Evolutionary conservation across 2,797 vertebrate genomes (phyloP).

Genomic region (Sebastes diploproa): DNA sequence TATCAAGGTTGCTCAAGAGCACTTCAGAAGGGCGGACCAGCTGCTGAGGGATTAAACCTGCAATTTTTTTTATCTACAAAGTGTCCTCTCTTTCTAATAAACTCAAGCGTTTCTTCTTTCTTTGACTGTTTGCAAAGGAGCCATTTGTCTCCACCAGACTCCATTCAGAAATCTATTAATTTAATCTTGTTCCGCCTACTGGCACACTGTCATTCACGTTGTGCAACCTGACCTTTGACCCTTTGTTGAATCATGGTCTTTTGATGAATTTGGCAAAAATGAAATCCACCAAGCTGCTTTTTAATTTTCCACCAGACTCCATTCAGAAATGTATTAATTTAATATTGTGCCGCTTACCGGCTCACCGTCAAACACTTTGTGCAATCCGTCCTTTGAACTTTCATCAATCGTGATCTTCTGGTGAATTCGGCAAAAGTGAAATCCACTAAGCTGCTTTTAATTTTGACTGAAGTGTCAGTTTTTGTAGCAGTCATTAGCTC

Average conservation of each 20-base stretch:
- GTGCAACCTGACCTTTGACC: neutral
- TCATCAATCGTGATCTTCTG: too few species aligned
- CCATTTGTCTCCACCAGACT: neutral
- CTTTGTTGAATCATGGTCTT: neutral
- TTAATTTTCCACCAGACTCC: too few species aligned
- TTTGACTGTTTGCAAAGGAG: neutral
- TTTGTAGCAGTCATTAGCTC: neutral
- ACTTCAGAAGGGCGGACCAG: neutral
- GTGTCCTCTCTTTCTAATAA: neutral
- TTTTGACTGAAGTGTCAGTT: neutral
- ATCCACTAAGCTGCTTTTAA: too few species aligned
- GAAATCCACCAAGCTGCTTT: too few species aligned
- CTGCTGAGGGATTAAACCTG: neutral
- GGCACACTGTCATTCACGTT: too few species aligned
- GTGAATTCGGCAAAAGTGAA: too few species aligned
- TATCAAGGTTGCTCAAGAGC: neutral
- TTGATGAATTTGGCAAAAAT: rapidly evolving
- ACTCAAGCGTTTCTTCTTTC: neutral
- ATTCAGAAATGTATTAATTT: too few species aligned
- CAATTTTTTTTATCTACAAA: neutral
- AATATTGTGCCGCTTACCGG: too few species aligned
- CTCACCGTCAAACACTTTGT: too few species aligned
- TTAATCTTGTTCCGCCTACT: neutral
- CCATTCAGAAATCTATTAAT: neutral
- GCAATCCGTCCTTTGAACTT: too few species aligned